Evolutionary conservation across 2,888 invertebrate genomes (phyloP), one percentile per base, ranked within the genome.

Genomic region (Pristionchus arcanus): DNA sequence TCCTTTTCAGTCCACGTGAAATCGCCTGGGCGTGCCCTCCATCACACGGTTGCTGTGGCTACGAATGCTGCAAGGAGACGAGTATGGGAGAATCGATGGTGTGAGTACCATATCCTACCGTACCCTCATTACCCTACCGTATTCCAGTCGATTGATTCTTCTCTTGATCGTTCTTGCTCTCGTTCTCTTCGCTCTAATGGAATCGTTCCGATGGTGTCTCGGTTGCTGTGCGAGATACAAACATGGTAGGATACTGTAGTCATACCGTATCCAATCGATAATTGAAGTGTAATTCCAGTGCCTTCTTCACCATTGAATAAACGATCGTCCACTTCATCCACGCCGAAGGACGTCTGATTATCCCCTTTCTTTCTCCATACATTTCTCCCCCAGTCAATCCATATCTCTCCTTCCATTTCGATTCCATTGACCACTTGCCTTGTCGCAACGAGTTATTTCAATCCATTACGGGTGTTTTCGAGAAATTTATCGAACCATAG

Each of bases 31-130:
- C 42, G 28, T 89, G 89, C 28, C 89, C 89, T 9, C 49, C 55
- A 0, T 81, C 81, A 19, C 59, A 89, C 37, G 89, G 89, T 25
- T 89, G 89, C 49, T 89, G 89, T 83, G 89, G 89, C 15, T 89
- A 89, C 66, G 89, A 89, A 37, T 89, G 89, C 55, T 89, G 89
- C 66, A 42, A 89, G 59, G 81, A 89, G 42, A 28, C 81, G 63
- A 89, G 81, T 11, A 21, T 83, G 28, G 81, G 81, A 19, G 63
- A 89, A 68, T 68, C 71, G 15, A 89, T 89, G 89, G 9, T 89
- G 89, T 89, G 42, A 63, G 89, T 85, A 53, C 83, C 83, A 19
- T 83, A 83, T 42, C 81, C 28, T 83, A 83, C 55, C n/a, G 55
- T 83, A 55, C 28, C 11, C 21, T 21, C 21, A 59, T 59, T 34